Evolutionary conservation across 2,797 vertebrate genomes (phyloP).

Genomic region (Delichon dasypus): DNA sequence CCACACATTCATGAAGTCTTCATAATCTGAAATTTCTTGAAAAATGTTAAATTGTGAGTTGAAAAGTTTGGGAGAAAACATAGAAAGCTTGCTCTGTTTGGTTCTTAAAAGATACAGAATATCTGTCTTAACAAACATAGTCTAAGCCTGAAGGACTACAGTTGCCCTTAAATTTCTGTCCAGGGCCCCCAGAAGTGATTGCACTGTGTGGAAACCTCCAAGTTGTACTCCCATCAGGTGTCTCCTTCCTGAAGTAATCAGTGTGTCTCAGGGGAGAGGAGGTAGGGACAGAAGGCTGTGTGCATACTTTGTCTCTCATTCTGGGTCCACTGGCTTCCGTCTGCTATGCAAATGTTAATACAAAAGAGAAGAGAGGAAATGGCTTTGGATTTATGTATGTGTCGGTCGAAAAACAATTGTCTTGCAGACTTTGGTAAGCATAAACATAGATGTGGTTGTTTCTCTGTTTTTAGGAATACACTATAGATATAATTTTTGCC

Average conservation of each 20-base stretch:
- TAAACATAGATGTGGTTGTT: background rate
- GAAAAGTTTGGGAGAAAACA: background rate
- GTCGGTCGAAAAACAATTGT: background rate
- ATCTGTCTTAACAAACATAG: background rate
- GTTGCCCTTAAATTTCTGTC: background rate
- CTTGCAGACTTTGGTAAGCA: background rate
- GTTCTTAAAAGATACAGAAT: background rate
- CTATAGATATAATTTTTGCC: slow-evolving; percentile 97
- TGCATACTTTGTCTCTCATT: background rate
- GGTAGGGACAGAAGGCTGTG: background rate
- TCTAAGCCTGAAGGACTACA: background rate
- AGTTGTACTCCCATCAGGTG: rapidly evolving
- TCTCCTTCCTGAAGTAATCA: background rate
- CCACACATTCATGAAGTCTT: background rate
- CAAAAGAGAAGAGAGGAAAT: background rate
- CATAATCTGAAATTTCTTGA: background rate
- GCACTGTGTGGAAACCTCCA: background rate
- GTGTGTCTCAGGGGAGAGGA: background rate
- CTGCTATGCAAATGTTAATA: background rate
- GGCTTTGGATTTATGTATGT: background rate
- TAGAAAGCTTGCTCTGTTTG: background rate
- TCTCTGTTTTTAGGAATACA: slow-evolving; percentile 82
- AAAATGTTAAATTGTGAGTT: background rate
- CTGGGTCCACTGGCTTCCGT: background rate
- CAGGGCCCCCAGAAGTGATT: background rate